phyloP scores from a whole-genome alignment of 30 jellyfish, hydroid and myxozoan species.

The Turritopsis dohrnii region DNA sequence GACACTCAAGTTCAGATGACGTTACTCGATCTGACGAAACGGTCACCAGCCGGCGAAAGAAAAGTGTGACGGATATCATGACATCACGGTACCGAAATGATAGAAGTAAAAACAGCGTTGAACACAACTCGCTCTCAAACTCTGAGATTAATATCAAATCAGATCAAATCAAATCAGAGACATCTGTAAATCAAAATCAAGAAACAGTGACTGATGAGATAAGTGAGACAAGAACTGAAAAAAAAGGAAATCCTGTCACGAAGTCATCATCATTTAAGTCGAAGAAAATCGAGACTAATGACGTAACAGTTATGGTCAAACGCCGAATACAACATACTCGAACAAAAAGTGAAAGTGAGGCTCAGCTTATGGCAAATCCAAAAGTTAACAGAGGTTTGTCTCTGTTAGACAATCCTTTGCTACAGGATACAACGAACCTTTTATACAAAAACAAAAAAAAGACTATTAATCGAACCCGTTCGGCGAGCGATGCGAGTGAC shows the following conservation, averaged over 20 bases:
- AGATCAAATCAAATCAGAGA: not conserved
- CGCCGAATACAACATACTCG: not conserved
- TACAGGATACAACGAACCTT: not conserved
- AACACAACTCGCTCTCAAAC: not conserved
- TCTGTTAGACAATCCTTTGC: not conserved
- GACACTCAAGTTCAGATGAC: not conserved
- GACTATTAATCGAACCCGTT: not conserved
- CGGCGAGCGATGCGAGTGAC: not conserved
- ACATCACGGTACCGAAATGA: not conserved
- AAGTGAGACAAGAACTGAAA: not conserved
- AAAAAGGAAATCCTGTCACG: not conserved
- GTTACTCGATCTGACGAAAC: not conserved
- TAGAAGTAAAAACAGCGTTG: not conserved
- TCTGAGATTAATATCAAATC: not conserved
- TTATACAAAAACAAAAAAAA: not conserved
- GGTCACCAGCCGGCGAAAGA: not conserved
- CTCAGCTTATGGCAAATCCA: not conserved
- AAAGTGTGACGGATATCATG: not conserved
- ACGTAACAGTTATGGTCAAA: not conserved
- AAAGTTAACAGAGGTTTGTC: not conserved
- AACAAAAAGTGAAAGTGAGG: slow-evolving; percentile 14
- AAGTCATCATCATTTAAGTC: not conserved
- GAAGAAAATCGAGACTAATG: not conserved
- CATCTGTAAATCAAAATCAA: not conserved
- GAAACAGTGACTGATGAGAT: not conserved